Evolutionary conservation across 2,888 invertebrate genomes (phyloP).

Genomic region (Clunio marinus): DNA sequence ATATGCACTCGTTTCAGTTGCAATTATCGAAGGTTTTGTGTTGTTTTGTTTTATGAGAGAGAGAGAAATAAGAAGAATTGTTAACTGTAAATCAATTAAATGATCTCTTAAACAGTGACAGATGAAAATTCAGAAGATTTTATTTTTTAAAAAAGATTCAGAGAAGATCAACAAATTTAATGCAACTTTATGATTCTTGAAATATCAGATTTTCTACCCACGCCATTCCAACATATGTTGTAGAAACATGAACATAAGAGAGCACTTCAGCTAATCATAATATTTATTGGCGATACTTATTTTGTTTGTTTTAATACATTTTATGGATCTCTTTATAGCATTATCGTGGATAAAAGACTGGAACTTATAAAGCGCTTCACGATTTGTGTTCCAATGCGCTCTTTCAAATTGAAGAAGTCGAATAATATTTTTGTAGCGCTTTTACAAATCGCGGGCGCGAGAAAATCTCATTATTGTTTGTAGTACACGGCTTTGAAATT

Average conservation of each 20-base stretch:
- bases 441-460: constrained; percentile 29
- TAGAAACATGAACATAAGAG: neutral
- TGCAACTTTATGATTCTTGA: too few relatives aligned
- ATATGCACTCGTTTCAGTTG: neutral
- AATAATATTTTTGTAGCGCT: neutral
- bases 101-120: neutral
- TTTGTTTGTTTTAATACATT: constrained; percentile 10
- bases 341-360: too few relatives aligned
- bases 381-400: constrained; percentile 1
- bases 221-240: neutral
- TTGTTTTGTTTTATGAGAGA: too few relatives aligned
- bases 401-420: neutral
- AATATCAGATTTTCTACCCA: too few relatives aligned
- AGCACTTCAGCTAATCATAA: constrained; percentile 22
- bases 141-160: too few relatives aligned
- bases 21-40: constrained; percentile 20
- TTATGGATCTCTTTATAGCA: constrained; percentile 16
- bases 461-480: constrained; percentile 28
- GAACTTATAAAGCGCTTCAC: constrained; percentile 15
- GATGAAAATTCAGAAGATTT: too few relatives aligned
- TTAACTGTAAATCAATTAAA: constrained; percentile 13
- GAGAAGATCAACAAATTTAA: too few relatives aligned
- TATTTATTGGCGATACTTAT: constrained; percentile 25
- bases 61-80: constrained; percentile 18
- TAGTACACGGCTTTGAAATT: constrained; percentile 20